A percentile compares a stretch with the other conserved stretches of the same genome.
Conservation (phyloP, 2,113 vertebrate species). For the Python bivittatus region DNA sequence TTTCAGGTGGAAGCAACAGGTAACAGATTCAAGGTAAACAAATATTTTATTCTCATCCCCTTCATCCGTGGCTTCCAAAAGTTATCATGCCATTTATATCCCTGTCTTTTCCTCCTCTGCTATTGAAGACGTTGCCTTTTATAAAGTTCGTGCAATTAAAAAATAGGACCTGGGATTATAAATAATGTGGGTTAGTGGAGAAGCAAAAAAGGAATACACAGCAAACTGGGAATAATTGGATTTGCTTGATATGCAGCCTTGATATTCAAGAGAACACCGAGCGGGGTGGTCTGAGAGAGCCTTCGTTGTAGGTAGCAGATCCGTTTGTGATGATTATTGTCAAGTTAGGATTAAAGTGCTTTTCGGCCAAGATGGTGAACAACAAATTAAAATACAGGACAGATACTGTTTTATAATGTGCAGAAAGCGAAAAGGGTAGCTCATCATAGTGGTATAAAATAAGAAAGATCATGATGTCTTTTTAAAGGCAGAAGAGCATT, state of each 20-base stretch:
- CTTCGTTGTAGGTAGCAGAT: not conserved
- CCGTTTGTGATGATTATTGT: not conserved
- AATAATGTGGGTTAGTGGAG: not conserved
- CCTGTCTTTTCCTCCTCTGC: too few relatives aligned
- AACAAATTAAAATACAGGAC: not conserved
- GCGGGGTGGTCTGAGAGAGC: not conserved
- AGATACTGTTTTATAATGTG: not conserved
- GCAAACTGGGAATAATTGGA: not conserved
- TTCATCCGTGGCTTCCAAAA: not conserved
- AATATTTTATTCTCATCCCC: slow-evolving; percentile 3
- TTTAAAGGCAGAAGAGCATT: not conserved
- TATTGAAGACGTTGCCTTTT: not conserved
- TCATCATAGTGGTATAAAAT: not conserved
- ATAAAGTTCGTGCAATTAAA: not conserved
- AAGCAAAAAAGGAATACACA: not conserved
- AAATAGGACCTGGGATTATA: not conserved
- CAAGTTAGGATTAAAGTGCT: not conserved
- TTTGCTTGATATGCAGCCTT: too few relatives aligned
- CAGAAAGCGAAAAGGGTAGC: not conserved
- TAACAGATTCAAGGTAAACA: slow-evolving; percentile 44
- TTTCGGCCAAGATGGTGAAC: not conserved
- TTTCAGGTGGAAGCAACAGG: not conserved
- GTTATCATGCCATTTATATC: not conserved
- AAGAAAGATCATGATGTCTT: not conserved
- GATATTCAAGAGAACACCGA: not conserved